Evolutionary conservation across 2,888 invertebrate species (phyloP).

Genomic region (Alcis repandata): DNA sequence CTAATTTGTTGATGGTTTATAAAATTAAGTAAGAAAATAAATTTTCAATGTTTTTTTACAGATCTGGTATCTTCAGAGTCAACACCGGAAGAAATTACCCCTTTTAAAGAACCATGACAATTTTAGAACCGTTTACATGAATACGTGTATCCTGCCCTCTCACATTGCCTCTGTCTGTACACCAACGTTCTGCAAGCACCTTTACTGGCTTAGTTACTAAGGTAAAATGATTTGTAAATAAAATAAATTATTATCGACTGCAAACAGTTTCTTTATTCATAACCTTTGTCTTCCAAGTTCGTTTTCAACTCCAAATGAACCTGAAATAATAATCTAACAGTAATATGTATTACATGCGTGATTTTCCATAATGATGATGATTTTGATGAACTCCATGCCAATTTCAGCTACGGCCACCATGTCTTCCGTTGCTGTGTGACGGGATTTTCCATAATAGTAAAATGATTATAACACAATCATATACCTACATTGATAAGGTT

Average conservation of each 20-base stretch:
- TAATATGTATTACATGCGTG: neutral
- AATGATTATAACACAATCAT: no score
- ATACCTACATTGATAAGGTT: slow-evolving; percentile 1
- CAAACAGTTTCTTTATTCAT: slow-evolving; percentile 19
- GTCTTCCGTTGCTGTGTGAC: no score
- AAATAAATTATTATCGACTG: neutral
- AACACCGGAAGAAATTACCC: slow-evolving; percentile 62
- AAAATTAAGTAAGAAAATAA: no score
- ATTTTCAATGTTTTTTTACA: slow-evolving; percentile 56
- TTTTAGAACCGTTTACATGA: no score
- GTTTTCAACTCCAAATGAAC: slow-evolving; percentile 53
- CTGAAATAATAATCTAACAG: slow-evolving; percentile 44
- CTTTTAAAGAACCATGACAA: slow-evolving; percentile 39
- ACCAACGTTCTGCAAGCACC: no score
- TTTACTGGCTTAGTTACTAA: no score
- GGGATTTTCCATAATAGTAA: neutral
- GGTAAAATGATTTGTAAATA: neutral
- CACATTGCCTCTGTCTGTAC: no score
- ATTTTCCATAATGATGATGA: no score
- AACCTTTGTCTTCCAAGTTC: slow-evolving; percentile 19
- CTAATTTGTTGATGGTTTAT: no score
- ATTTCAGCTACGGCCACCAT: no score
- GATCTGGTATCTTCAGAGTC: slow-evolving; percentile 68
- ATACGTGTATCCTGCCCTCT: no score
- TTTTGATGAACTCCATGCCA: no score